These are phyloP conservation scores for Eristalis intricaria DNA, from an alignment of 2,888 invertebrate genomes.

Conservation along the genomic window DNA sequence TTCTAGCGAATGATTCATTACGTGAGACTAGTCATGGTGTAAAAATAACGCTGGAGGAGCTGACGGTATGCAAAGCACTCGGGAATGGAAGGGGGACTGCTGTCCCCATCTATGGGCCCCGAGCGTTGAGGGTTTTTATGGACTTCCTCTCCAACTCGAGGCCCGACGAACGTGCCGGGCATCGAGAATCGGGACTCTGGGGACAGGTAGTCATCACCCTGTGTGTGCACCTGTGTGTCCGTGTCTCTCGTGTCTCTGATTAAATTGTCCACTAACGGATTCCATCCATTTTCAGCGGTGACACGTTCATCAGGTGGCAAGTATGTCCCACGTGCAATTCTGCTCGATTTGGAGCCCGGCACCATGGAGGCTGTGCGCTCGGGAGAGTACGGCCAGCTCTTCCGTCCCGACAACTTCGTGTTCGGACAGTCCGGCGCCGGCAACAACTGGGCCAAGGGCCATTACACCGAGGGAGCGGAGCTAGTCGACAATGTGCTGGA, in stretches of 20 bases:
- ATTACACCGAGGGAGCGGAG: constrained; percentile 95
- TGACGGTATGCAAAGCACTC: constrained; percentile 49
- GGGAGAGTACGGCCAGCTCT: constrained; percentile 92
- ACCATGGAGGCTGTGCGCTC: constrained; percentile 95
- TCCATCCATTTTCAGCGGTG: constrained; percentile 80
- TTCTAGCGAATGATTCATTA: constrained; percentile 67
- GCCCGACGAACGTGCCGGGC: constrained; percentile 46
- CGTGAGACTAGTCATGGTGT: constrained; percentile 39
- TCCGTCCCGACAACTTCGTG: constrained; percentile 95
- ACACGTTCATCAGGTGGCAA: constrained; percentile 86
- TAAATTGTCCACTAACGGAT: constrained; percentile 34
- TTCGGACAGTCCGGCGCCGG: constrained; percentile 89
- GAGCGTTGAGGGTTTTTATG: constrained; percentile 43
- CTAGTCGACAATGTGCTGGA: constrained; percentile 92
- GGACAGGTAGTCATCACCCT: constrained; percentile 41
- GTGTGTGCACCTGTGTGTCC: constrained; percentile 30
- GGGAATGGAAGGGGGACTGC: not conserved
- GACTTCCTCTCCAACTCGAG: constrained; percentile 62
- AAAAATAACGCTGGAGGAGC: constrained; percentile 22
- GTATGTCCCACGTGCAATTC: constrained; percentile 89
- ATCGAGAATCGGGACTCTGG: constrained; percentile 46
- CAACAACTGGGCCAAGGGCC: constrained; percentile 90
- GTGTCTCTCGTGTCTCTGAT: constrained; percentile 9
- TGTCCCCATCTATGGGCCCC: constrained; percentile 36
- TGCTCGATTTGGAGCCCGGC: constrained; percentile 90